These are phyloP conservation scores for Drosophila leonis DNA, from an alignment of 2,888 invertebrate genomes.

Conservation along the genomic window DNA sequence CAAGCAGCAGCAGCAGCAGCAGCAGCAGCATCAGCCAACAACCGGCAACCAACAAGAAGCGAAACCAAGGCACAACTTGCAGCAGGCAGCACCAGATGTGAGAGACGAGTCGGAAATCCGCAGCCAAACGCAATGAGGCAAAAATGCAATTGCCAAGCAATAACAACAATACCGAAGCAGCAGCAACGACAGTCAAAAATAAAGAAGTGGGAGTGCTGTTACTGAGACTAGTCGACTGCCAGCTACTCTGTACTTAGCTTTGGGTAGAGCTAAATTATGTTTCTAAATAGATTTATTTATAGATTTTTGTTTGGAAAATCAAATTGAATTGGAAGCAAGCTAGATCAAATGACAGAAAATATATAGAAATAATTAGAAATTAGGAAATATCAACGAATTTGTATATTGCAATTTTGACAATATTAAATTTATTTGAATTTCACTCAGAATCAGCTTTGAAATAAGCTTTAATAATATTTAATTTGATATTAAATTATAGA, in stretches of 20 bases:
- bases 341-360: too few relatives aligned
- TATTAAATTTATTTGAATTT: too few relatives aligned
- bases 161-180: conserved; percentile 20
- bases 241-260: background rate
- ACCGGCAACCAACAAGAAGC: conserved; percentile 20
- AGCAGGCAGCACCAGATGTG: conserved; percentile 32
- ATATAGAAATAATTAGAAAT: too few relatives aligned
- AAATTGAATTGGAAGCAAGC: too few relatives aligned
- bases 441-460: too few relatives aligned
- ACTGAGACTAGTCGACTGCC: background rate
- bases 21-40: conserved; percentile 24
- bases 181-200: conserved; percentile 11
- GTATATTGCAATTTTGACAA: too few relatives aligned
- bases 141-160: conserved; percentile 68
- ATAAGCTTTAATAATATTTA: too few relatives aligned
- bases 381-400: background rate
- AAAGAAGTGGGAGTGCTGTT: background rate
- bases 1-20: conserved; percentile 23
- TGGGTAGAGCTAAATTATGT: background rate
- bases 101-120: conserved; percentile 49
- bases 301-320: too few relatives aligned
- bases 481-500: too few relatives aligned
- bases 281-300: background rate
- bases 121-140: conserved; percentile 67
- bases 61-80: conserved; percentile 10